Percentiles rank a stretch among this genome's conserved stretches.
Conservation (phyloP, 2,797 vertebrate species). For the Labeo calbasu region DNA sequence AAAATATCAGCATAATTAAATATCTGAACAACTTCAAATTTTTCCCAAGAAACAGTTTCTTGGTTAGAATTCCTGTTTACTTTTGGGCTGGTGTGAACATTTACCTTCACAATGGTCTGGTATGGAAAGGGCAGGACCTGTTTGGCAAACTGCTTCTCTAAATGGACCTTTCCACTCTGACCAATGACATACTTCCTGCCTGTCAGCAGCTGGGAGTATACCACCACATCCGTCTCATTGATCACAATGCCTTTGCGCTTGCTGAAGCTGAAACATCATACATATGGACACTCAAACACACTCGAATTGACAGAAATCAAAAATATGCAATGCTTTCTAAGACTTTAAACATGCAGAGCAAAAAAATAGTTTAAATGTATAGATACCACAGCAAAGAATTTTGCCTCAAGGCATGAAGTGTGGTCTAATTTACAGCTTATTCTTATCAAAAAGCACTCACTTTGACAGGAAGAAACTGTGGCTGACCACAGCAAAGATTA, state of each 20-base stretch:
- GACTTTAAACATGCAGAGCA: not conserved
- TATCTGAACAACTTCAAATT: not conserved
- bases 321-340: not conserved
- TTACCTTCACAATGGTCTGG: slow-evolving; percentile 93
- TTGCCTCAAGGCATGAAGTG: not conserved
- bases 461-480: not conserved
- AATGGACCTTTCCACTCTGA: slow-evolving; percentile 85
- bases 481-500: not conserved
- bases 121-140: slow-evolving; percentile 90
- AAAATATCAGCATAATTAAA: not conserved
- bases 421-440: not conserved
- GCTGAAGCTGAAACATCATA: slow-evolving; percentile 75
- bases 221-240: slow-evolving; percentile 84
- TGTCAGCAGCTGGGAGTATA: slow-evolving; percentile 90
- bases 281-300: not conserved
- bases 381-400: not conserved
- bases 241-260: slow-evolving; percentile 94
- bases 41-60: not conserved
- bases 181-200: slow-evolving; percentile 89
- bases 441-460: not conserved
- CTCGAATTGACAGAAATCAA: not conserved
- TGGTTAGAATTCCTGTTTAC: not conserved
- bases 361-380: not conserved
- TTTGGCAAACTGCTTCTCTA: slow-evolving; percentile 98
- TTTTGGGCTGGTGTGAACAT: not conserved